phyloP scores from a whole-genome alignment of 2,888 invertebrate species.

The Rapana venosa region DNA sequence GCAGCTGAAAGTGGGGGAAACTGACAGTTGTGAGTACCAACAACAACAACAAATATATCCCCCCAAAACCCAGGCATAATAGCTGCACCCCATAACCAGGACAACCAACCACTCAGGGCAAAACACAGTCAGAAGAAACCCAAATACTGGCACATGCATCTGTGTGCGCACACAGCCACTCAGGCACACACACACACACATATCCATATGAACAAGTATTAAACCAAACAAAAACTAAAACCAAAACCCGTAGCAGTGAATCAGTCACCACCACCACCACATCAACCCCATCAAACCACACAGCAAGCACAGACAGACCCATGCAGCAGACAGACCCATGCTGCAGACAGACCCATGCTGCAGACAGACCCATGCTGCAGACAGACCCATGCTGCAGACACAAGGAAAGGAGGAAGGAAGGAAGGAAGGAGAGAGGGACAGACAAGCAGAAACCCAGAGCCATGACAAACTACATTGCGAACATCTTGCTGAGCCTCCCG shows the following conservation, averaged over 20 bases:
- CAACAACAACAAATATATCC: no score
- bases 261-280: not conserved
- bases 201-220: not conserved
- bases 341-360: not conserved
- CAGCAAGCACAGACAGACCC: not conserved
- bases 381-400: not conserved
- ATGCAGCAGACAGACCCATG: not conserved
- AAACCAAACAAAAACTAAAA: not conserved
- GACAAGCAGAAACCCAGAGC: not conserved
- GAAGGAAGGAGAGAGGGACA: not conserved
- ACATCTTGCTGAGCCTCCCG: not conserved
- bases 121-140: no score
- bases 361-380: not conserved
- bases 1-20: no score
- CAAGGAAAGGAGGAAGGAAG: not conserved
- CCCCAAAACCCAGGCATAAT: no score
- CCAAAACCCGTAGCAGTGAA: not conserved
- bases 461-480: conserved; percentile 14
- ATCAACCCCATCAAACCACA: not conserved
- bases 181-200: not conserved
- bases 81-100: no score
- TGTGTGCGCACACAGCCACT: no score
- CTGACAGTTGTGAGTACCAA: no score
- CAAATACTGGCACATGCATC: no score
- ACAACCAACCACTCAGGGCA: no score